Evolutionary conservation across 2,113 vertebrate species (phyloP).

Genomic region (Apodemus sylvaticus): DNA sequence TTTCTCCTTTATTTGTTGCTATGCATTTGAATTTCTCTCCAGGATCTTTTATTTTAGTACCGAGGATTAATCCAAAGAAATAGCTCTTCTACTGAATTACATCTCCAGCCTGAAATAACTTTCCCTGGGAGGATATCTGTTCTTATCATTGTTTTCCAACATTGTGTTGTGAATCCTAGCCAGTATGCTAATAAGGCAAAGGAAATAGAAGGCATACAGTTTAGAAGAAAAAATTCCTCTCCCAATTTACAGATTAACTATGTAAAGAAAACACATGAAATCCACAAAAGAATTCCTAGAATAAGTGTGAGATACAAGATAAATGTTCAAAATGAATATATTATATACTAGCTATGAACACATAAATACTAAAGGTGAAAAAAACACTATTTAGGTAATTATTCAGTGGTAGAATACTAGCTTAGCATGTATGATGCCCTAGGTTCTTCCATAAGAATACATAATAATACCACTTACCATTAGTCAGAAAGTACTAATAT

Average conservation of each 20-base stretch:
- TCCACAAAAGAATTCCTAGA: background rate
- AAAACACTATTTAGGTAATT: background rate
- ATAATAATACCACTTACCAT: background rate
- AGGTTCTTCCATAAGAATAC: background rate
- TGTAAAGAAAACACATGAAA: background rate
- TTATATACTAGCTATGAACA: background rate
- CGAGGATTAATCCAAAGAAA: background rate
- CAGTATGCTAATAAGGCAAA: background rate
- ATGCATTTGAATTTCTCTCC: constrained; percentile 8
- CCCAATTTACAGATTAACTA: background rate
- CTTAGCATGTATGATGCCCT: background rate
- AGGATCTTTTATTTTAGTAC: constrained; percentile 8
- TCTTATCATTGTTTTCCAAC: background rate
- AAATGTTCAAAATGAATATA: background rate
- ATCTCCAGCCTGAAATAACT: background rate
- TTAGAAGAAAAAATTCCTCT: background rate
- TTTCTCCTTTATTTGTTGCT: constrained; percentile 38
- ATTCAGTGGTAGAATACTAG: background rate
- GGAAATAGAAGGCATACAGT: background rate
- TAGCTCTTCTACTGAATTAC: background rate
- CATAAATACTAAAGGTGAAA: background rate
- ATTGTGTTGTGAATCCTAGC: background rate
- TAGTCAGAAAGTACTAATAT: constrained; percentile 11
- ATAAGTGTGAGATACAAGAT: background rate
- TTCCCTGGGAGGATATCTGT: background rate